phyloP scores from a whole-genome alignment of 2,888 invertebrate species.

The Eupithecia subumbrata region DNA sequence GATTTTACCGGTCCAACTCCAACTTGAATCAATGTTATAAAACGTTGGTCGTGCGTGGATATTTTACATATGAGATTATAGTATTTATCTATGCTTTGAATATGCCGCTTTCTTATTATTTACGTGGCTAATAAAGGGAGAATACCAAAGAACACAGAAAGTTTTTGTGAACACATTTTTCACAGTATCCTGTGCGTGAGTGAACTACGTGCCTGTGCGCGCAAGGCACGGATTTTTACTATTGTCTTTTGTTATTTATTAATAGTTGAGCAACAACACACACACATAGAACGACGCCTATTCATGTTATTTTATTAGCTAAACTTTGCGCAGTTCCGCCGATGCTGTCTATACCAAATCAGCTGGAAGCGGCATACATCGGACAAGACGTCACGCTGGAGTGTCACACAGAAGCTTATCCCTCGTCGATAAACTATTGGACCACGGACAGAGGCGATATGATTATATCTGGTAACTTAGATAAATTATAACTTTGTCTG shows the following conservation, averaged over 20 bases:
- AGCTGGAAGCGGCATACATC: constrained; percentile 94
- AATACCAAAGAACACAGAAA: constrained; percentile 46
- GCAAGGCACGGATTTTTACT: constrained; percentile 56
- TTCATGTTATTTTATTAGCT: constrained; percentile 41
- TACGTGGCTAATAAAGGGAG: constrained; percentile 43
- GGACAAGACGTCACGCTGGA: constrained; percentile 95
- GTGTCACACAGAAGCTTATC: constrained; percentile 96
- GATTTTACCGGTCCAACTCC: constrained; percentile 37
- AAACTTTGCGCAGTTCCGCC: constrained; percentile 89
- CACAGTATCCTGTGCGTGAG: constrained; percentile 55
- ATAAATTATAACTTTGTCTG: not conserved
- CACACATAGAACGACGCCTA: constrained; percentile 37
- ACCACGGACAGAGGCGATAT: constrained; percentile 95
- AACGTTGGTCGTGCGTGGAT: constrained; percentile 34
- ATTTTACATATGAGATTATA: constrained; percentile 29
- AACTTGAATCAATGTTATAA: constrained; percentile 35
- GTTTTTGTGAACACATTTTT: constrained; percentile 58
- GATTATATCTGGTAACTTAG: constrained; percentile 92
- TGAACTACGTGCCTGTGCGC: constrained; percentile 55
- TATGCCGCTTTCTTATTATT: constrained; percentile 39
- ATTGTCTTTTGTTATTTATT: constrained; percentile 50
- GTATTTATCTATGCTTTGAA: not conserved
- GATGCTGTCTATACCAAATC: constrained; percentile 96
- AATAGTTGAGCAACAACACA: constrained; percentile 41
- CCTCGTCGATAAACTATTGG: constrained; percentile 97